Percentiles rank a stretch among this genome's conserved stretches.
Evolutionary conservation across 2,797 vertebrate species (phyloP).

Genomic region (Phataginus tetradactyla): DNA sequence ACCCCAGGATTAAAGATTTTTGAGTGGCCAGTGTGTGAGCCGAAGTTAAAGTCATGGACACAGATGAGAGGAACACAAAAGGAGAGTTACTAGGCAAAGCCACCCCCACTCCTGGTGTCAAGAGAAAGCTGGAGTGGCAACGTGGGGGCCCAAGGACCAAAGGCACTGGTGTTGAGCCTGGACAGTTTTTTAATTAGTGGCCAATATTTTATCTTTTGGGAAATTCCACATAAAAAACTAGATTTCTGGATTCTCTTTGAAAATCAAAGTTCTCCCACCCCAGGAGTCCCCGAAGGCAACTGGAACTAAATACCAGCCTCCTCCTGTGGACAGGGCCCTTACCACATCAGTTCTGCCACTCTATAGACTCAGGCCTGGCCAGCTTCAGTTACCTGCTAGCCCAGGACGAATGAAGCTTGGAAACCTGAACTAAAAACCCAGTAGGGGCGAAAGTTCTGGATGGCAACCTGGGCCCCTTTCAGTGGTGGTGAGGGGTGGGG

Average conservation of each 20-base stretch:
- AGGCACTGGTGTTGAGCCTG: neutral
- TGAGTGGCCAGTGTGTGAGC: neutral
- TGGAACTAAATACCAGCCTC: neutral
- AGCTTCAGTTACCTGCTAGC: neutral
- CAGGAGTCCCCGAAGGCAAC: neutral
- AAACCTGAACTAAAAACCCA: neutral
- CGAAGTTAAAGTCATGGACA: neutral
- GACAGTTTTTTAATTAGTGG: neutral
- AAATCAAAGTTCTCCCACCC: neutral
- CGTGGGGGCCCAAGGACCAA: neutral
- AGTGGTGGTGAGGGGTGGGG: neutral
- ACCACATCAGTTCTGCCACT: neutral
- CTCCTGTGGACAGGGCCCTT: neutral
- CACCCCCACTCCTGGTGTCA: neutral
- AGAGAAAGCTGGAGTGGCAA: neutral
- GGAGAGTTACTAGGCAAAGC: neutral
- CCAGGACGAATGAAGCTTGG: neutral
- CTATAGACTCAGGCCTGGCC: rapidly evolving
- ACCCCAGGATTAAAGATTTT: neutral
- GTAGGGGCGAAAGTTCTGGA: neutral
- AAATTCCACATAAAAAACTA: neutral
- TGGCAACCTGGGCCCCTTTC: neutral
- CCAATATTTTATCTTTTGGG: neutral
- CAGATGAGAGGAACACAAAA: neutral
- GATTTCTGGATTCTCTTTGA: neutral